These are phyloP conservation scores for Stenurella melanura DNA, from an alignment of 2,888 invertebrate genomes.

Conservation along the genomic window DNA sequence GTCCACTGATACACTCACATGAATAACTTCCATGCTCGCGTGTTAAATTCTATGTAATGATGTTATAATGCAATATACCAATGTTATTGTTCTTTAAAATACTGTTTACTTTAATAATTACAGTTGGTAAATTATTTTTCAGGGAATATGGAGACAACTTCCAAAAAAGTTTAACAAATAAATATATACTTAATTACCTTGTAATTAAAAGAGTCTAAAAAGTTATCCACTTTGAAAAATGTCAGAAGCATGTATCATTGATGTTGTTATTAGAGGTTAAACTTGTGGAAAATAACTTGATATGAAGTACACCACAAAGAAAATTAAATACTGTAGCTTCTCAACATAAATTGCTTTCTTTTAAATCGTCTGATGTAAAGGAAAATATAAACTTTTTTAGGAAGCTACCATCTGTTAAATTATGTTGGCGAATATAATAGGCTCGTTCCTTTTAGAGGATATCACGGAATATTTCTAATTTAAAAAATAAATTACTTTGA, in stretches of 20 bases:
- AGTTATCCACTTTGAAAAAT: not conserved
- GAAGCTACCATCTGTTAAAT: not conserved
- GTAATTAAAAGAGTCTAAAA: not conserved
- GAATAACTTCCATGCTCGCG: no score
- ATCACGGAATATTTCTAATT: not conserved
- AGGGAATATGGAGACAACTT: no score
- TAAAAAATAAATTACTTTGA: not conserved
- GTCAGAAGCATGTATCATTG: not conserved
- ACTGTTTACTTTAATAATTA: no score
- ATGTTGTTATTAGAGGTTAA: not conserved
- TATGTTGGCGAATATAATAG: not conserved
- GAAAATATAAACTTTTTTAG: not conserved
- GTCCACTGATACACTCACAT: no score
- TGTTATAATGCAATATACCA: no score
- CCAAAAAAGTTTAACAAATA: no score
- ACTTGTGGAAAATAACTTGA: not conserved
- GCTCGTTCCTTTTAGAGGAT: not conserved
- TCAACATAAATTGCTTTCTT: not conserved
- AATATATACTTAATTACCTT: not conserved
- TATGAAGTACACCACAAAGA: not conserved
- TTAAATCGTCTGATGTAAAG: not conserved
- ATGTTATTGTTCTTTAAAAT: no score
- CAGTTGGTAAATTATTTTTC: no score
- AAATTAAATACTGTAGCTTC: not conserved
- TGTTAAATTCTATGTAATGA: no score